phyloP scores from a whole-genome alignment of 1,140 invertebrate species.

The Cherax destructor region DNA sequence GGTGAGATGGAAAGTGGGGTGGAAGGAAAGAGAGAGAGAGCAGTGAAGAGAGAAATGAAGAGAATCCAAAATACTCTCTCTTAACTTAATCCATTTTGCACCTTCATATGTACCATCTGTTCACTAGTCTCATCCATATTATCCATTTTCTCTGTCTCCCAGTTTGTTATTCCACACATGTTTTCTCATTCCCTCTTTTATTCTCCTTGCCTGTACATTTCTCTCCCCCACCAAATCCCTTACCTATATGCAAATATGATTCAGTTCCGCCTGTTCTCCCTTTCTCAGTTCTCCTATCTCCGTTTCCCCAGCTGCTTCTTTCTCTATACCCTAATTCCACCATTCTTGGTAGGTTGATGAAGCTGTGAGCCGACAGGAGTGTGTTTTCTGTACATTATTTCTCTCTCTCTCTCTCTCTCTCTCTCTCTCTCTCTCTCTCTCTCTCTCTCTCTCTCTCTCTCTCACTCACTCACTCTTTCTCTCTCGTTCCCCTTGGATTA shows the following conservation, averaged over 20 bases:
- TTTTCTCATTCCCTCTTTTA: background rate
- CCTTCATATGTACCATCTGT: too few species aligned
- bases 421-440: background rate
- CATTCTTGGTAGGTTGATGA: background rate
- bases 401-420: too few species aligned
- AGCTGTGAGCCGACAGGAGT: too few species aligned
- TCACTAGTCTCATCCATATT: background rate
- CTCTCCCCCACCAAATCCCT: background rate
- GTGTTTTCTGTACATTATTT: too few species aligned
- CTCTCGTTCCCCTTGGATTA: background rate
- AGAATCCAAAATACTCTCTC: background rate
- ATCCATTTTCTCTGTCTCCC: background rate
- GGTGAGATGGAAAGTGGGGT: background rate
- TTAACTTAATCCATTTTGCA: too few species aligned
- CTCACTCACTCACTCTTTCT: background rate
- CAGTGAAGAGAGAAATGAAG: background rate
- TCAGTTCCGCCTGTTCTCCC: background rate
- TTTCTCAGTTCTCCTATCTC: background rate
- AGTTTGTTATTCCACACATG: background rate
- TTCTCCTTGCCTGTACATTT: background rate
- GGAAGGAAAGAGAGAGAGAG: background rate
- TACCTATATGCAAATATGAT: background rate
- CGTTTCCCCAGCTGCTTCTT: background rate
- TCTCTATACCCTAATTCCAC: background rate
- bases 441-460: constrained; percentile 2